Percentiles rank a stretch among this genome's conserved stretches.
Conservation (phyloP, 1,140 invertebrate genomes). For the Cherax destructor region DNA sequence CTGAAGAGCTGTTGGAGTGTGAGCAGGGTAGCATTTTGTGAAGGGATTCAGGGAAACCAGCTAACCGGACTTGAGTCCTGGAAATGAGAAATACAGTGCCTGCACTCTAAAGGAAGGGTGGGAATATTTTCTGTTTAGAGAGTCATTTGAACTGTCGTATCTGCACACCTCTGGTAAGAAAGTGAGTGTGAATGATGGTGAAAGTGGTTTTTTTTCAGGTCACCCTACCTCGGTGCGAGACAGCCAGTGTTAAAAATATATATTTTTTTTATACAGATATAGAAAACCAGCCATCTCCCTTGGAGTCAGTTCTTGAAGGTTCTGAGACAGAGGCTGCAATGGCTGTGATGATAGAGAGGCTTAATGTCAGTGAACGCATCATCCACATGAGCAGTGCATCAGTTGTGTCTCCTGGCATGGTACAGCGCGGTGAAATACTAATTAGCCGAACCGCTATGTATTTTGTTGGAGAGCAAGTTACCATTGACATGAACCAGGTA, state of each 20-base stretch:
- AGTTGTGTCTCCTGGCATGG: conserved; percentile 57
- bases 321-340: conserved; percentile 60
- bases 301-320: conserved; percentile 44
- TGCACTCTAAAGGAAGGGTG: too few relatives aligned
- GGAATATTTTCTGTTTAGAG: too few relatives aligned
- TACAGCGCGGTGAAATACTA: conserved; percentile 52
- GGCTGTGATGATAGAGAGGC: conserved; percentile 60
- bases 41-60: too few relatives aligned
- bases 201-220: too few relatives aligned
- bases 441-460: conserved; percentile 56
- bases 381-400: conserved; percentile 56
- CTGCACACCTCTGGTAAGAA: too few relatives aligned
- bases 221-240: too few relatives aligned
- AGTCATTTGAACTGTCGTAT: too few relatives aligned
- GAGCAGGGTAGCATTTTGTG: too few relatives aligned
- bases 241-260: background rate
- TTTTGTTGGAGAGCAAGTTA: conserved; percentile 57
- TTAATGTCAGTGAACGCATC: conserved; percentile 55
- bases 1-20: too few relatives aligned
- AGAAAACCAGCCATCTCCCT: conserved; percentile 36
- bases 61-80: too few relatives aligned
- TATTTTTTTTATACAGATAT: conserved; percentile 20
- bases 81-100: too few relatives aligned
- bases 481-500: conserved; percentile 61
- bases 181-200: too few relatives aligned